Evolutionary conservation across 2,797 vertebrate species (phyloP).

Genomic region (Hapalemur alaotrensis): DNA sequence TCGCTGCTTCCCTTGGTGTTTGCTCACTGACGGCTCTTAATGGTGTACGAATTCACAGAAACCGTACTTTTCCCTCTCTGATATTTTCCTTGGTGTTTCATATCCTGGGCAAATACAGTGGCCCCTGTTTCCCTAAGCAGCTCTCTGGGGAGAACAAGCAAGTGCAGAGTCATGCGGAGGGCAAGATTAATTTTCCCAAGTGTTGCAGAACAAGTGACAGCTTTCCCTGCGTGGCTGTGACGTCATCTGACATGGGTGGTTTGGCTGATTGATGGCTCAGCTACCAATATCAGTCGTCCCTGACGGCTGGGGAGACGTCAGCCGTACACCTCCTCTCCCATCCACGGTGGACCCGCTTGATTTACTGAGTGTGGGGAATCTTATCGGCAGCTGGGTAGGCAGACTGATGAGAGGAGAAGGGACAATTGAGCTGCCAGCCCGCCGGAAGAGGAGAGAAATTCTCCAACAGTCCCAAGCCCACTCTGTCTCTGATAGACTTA

Average conservation of each 20-base stretch:
- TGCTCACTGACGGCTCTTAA: background rate
- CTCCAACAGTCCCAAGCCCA: background rate
- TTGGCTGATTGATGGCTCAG: background rate
- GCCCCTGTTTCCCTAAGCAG: background rate
- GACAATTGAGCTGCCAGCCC: background rate
- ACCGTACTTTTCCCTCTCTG: background rate
- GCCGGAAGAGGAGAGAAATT: background rate
- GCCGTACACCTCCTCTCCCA: background rate
- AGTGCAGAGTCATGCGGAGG: background rate
- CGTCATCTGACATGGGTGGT: background rate
- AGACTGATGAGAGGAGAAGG: conserved; percentile 11
- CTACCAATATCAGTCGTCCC: background rate
- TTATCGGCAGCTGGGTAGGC: background rate
- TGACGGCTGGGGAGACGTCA: background rate
- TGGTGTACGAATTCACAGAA: background rate
- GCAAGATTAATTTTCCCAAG: background rate
- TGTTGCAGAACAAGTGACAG: background rate
- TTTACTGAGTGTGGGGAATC: background rate
- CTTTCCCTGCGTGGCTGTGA: rapidly evolving
- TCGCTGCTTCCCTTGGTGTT: background rate
- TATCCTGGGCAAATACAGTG: background rate
- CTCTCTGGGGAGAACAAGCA: background rate
- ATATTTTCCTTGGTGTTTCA: background rate
- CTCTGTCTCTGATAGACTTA: background rate
- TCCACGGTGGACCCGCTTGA: background rate